Base-by-base conservation (phyloP, 2,113 vertebrate genomes). In the Camelus dromedarius region DNA sequence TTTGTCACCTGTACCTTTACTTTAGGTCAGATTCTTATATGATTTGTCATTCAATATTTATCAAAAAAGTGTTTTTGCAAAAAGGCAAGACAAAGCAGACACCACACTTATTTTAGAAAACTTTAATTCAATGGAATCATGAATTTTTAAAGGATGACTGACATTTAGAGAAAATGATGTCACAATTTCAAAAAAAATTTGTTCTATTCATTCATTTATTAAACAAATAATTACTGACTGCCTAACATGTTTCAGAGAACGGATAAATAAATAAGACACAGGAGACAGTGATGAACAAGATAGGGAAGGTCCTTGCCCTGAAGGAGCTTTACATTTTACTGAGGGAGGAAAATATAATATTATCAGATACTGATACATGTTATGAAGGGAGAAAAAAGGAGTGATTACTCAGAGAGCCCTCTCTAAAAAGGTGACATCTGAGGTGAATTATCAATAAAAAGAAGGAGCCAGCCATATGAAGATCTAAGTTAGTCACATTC, bases 81-180 rank as follows among this genome's bases (percentile, higher is more conserved):
- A 89, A 83, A 46, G 66, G 28, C 50, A 93, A 76, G 84, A 93
- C 50, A 93, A 96, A 93, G 20, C 42, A 93, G 52, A 89, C 24
- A 26, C 42, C 52, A 95, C 50, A 82, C 52, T 95, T 91, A 80
- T 35, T 86, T 89, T 54, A 94, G 62, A 94, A 97, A 90, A 46
- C 28, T 83, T 82, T 28, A 81, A 18, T 70, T 93, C 54, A 86
- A 52, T 28, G 8, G 48, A 90, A 80, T 69, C 87, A 87, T 28
- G 94, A 18, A 38, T 85, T 91, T 79, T 52, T 81, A 88, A 94
- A 83, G 9, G 35, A 69, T 72, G 67, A 91, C 64, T 46, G 54
- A 76, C 22, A 95, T 48, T 92, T 69, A 95, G 60, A 73, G 42
- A 89, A 94, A 93, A 97, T 18, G 3, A 73, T 64, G 46, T 66